Base-by-base conservation (phyloP, 2,888 invertebrate species). In the Lobophora halterata region DNA sequence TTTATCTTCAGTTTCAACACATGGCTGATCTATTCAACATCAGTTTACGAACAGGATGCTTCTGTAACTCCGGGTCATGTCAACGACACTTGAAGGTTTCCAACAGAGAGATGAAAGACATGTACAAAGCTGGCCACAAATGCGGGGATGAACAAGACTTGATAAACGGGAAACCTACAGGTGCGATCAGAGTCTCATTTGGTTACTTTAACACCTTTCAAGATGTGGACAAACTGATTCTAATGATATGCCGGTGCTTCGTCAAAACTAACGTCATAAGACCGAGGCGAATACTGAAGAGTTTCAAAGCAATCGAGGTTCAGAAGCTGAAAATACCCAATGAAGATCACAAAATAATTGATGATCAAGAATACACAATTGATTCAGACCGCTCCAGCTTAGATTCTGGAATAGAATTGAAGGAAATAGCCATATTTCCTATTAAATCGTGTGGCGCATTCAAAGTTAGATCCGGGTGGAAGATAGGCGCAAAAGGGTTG, bases 51-150 rank as follows among this genome's bases (percentile, higher is more conserved):
- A 97, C 97, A 1, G 99, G 99, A 0, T 98, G 98, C 71, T 97
- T 98, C 71, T 99, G 99, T 74, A 99, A 99, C 82, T 94, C 97
- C 1, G 99, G 98, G 6, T 95, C 97, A 1, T 98, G 98, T 68
- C 95, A 97, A 70, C 83, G 91, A 28, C 94, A 95, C 63, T 82
- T 98, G 25, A 76, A 87, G 3, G 82, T 96, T 4, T 88, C 91
- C 0, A 89, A 93, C 31, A 85, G 90, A 6, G 92, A 94, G 35
- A 88, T 97, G 52, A 90, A 91, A 55, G 88, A 90, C 14, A 95
- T 97, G 72, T 96, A 92, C 72, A 90, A 93, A 88, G 91, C 93
- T 1, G 98, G 98, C 0, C 97, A 97, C 73, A 92, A 95, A 20
- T 98, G 98, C 75, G 97, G 98, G 0, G 98, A 97, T 66, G 92